phyloP scores from a whole-genome alignment of 2,888 invertebrate genomes.

The Noctua janthina region DNA sequence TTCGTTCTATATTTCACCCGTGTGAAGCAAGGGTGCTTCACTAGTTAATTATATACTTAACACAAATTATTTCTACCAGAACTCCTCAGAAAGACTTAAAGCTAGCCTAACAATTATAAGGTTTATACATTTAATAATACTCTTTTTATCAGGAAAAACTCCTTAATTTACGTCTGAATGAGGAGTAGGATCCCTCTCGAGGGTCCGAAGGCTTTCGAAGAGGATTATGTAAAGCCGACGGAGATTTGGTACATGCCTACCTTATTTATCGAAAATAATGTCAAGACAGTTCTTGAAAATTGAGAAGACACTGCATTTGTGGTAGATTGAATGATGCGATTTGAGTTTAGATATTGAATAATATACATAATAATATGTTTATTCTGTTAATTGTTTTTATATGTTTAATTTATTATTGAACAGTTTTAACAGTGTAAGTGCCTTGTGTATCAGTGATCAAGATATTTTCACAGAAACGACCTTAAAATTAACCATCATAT shows the following conservation, averaged over 20 bases:
- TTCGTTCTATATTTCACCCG: neutral
- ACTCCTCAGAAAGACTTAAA: conserved; percentile 5
- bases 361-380: neutral
- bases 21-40: neutral
- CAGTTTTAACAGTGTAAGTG: neutral
- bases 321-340: neutral
- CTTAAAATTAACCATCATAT: neutral
- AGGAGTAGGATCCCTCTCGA: conserved; percentile 17
- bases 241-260: conserved; percentile 44
- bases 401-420: neutral
- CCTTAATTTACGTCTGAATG: conserved; percentile 52
- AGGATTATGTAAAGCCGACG: conserved; percentile 56
- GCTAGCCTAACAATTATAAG: conserved; percentile 25
- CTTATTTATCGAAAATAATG: conserved; percentile 60
- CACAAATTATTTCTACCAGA: neutral
- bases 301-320: conserved; percentile 22
- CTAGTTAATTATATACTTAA: neutral
- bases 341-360: conserved; percentile 3
- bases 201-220: conserved; percentile 8
- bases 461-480: neutral
- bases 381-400: neutral
- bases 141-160: conserved; percentile 24
- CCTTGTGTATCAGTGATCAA: neutral
- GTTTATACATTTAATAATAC: neutral
- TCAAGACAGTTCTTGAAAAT: conserved; percentile 33